Percentiles rank a stretch among this genome's conserved stretches.
phyloP scores from a whole-genome alignment of 1,140 invertebrate genomes.

The Acyrthosiphon pisum region DNA sequence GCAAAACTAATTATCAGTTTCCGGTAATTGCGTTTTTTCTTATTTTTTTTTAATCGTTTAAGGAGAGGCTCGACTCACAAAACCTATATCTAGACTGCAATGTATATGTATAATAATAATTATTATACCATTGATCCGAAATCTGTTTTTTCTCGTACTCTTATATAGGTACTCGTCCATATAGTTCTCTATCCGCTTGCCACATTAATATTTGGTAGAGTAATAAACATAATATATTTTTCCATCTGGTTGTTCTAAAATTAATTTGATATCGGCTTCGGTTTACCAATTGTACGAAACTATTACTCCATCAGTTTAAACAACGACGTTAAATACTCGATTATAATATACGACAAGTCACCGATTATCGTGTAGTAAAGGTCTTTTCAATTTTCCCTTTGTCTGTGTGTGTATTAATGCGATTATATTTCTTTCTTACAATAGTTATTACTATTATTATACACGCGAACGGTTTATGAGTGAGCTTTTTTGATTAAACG shows the following conservation, averaged over 20 bases:
- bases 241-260: background rate
- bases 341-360: background rate
- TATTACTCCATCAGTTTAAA: background rate
- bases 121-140: background rate
- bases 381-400: background rate
- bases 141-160: background rate
- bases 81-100: background rate
- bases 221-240: background rate
- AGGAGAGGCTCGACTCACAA: background rate
- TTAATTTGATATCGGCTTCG: background rate
- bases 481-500: background rate
- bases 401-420: background rate
- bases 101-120: background rate
- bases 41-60: slow-evolving; percentile 28
- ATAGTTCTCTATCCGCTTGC: background rate
- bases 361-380: background rate
- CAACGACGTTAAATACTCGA: background rate
- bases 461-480: background rate
- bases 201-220: background rate
- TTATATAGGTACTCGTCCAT: background rate
- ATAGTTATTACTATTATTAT: background rate
- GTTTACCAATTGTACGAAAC: background rate
- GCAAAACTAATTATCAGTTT: slow-evolving; percentile 39
- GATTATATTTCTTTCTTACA: background rate
- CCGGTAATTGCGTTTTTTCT: slow-evolving; percentile 23